Conservation (phyloP, 2,113 vertebrate genomes). For the Herpailurus yagouaroundi region DNA sequence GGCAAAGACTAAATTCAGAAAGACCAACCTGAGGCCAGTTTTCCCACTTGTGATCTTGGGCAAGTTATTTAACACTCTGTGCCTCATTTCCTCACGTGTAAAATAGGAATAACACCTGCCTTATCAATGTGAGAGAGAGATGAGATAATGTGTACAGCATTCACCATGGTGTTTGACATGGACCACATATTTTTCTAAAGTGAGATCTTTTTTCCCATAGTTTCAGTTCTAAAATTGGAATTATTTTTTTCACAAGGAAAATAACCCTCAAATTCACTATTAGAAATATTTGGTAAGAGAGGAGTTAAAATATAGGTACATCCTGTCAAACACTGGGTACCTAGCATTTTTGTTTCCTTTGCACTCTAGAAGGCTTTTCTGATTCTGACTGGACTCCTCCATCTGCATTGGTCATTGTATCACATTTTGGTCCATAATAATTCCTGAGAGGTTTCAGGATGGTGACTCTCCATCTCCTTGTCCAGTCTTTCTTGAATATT, state of each 20-base stretch:
- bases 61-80: neutral
- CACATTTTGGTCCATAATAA: conserved; percentile 7
- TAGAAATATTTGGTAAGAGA: neutral
- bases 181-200: neutral
- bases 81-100: neutral
- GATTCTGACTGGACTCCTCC: neutral
- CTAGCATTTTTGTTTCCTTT: neutral
- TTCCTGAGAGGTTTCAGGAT: conserved; percentile 29
- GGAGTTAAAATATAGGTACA: neutral
- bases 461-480: neutral
- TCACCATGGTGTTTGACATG: neutral
- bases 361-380: neutral
- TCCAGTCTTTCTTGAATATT: conserved; percentile 15
- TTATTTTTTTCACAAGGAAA: conserved; percentile 43
- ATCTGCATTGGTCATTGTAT: neutral
- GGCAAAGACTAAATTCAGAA: conserved; percentile 26
- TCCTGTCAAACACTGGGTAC: neutral
- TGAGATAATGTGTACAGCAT: neutral
- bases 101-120: neutral
- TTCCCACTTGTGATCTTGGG: conserved; percentile 3
- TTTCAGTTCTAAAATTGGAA: conserved; percentile 39
- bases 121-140: neutral
- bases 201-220: conserved; percentile 14
- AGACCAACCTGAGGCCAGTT: neutral
- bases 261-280: conserved; percentile 2